Evolutionary conservation across 2,888 invertebrate genomes (phyloP), one percentile per base, ranked within the genome.

Genomic region (Troides helena): DNA sequence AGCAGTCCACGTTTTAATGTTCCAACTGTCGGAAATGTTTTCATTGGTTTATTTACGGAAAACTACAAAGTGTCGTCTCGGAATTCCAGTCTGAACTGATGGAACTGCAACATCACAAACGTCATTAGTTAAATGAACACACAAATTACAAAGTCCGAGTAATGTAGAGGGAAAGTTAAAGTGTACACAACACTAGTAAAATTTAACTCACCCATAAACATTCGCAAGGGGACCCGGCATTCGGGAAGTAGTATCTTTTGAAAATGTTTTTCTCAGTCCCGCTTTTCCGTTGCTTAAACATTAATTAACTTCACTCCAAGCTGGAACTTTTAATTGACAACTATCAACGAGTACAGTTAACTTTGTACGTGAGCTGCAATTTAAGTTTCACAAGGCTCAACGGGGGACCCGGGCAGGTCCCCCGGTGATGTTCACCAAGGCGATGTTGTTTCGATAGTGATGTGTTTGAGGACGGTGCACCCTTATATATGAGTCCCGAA

Each of bases 401-500:
- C 84, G 88, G 90, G 88, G 86, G 79, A 74, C 76, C 75, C 72
- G 71, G 74, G 72, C 73, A 76, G 80, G 80, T 78, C 85, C 90
- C 92, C 90, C 87, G 85, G 81, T 76, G 84, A 77, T 83, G 84
- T 85, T 80, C 66, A 81, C 87, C 78, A 80, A 80, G 74, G 80
- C 82, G 80, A 76, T 79, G 74, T 73, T 74, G 79, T 80, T 86
- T 89, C 78, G 83, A 85, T 86, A 87, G 87, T 92, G 90, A 79
- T 82, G 81, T 77, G 81, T 75, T 80, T 75, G 53, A 68, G 69
- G 69, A 70, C 67, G 71, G 69, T 62, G 71, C 78, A 76, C 82
- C 82, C 82, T 86, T 91, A 84, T 90, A 90, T 87, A 86, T 80
- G 81, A 70, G 64, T 86, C 85, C 86, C 78, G 77, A 80, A 81